Evolutionary conservation across 2,113 vertebrate genomes (phyloP), one percentile per base, ranked within the genome.

Genomic region (Pholis gunnellus): DNA sequence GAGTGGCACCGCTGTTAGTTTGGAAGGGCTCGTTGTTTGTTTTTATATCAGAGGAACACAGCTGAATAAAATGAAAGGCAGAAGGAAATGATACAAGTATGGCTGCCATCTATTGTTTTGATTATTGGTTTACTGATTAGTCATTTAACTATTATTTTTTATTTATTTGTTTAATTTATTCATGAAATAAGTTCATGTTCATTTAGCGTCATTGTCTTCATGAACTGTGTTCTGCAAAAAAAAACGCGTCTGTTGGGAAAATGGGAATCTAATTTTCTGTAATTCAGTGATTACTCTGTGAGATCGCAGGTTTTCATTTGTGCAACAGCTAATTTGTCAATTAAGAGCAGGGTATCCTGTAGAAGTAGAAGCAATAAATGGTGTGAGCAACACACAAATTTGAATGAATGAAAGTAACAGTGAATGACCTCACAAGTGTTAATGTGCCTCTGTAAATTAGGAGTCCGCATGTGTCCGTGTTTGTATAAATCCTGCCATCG

Each of bases 381-480:
- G 2, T 29, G 9, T 34, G 17, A 11, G 34, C 25, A 7, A 60
- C 27, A 60, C 18, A 60, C 69, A 1, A 44, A 13, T 50, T 38
- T 69, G 56, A 68, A 79, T 68, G 14, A 69, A 69, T 54, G n/a
- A 81, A 75, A 27, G 40, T 34, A 57, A 66, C 54, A 25, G 31
- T 52, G 54, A 79, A 6, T 72, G 84, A 91, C 57, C 64, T 91
- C 69, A 67, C 25, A 66, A 46, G 76, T 66, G 72, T 84, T 86
- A 87, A 90, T 18, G 31, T 76, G 48, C 34, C 50, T 57, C 70
- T 65, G 68, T 77, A 59, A 83, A 89, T 87, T 59, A 86, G 61
- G 44, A 79, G 38, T 42, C 52, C 27, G 22, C 14, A 20, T 76
- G 50, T 38, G 17, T 79, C 78, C 17, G 0, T 81, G 82, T 84